Base-by-base conservation (phyloP, 1,140 invertebrate species). In the Zaprionus inermis region DNA sequence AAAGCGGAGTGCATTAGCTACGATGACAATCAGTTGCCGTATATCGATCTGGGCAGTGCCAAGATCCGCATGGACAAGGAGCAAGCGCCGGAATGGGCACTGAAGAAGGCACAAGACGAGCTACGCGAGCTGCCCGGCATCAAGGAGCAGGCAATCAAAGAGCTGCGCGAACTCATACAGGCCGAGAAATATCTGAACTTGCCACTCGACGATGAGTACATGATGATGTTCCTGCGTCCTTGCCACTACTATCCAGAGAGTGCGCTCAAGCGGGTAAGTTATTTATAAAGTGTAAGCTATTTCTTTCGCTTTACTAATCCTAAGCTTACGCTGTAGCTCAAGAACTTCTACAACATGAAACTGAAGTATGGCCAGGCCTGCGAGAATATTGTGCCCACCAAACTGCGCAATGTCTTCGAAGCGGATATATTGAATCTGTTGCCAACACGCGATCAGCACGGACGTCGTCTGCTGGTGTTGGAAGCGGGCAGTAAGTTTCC, bases 231-330 rank as follows among this genome's bases (percentile, higher is more conserved):
- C 78, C 88, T 96, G 12, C 93, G 95, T 49, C 95, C 95, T 41
- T 95, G 94, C 71, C 95, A 96, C 91, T 96, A 93, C 76, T 96
- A 96, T 81, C 93, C 95, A 1, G 92, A 95, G 24, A 95, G 95
- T 85, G 95, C 95, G 0, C 93, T 93, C 44, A 93, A 93, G 63
- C 82, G 95, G 79, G 94, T 94, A 84, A 94, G 93, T 92, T 24
- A n/a, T n/a, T n/a, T 14, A 9, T 0, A 14, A 0, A 60, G 4
- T 16, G 2, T 1, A n/a, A 7, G 9, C 38, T 9, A 9, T 3
- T 0, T 16, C n/a, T 10, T 44, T 5, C n/a, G 7, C 3, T 0
- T 41, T 0, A 16, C 38, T 44, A 16, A 44, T 16, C n/a, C 16
- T 7, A 10, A 6, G 1, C 10, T 49, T 63, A 56, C 20, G 76